phyloP scores from a whole-genome alignment of 2,888 invertebrate species.

The Conops quadrifasciatus region DNA sequence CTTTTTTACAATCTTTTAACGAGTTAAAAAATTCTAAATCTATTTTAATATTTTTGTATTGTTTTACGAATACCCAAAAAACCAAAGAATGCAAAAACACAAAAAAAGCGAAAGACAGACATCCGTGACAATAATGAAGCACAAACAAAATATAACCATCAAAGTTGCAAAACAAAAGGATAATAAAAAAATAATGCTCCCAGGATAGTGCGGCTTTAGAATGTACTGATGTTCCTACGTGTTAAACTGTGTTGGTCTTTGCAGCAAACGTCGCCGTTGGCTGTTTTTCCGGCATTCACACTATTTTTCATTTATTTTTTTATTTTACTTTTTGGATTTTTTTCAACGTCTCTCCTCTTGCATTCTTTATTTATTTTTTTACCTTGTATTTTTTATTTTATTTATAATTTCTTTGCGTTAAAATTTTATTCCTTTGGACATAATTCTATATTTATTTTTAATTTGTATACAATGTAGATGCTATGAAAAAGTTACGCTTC shows the following conservation, averaged over 20 bases:
- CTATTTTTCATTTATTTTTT: conserved; percentile 11
- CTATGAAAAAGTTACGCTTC: conserved; percentile 21
- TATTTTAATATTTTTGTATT: too few relatives aligned
- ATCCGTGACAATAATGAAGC: background rate
- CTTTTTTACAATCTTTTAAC: too few relatives aligned
- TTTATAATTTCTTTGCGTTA: conserved; percentile 5
- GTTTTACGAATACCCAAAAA: too few relatives aligned
- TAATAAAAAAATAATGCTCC: conserved; percentile 30
- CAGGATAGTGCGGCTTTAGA: conserved; percentile 31
- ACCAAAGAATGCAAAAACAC: conserved; percentile 6
- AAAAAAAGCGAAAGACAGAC: background rate
- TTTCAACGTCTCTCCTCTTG: background rate
- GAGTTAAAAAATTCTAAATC: too few relatives aligned
- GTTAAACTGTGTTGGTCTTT: conserved; percentile 22
- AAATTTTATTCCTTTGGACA: conserved; percentile 20
- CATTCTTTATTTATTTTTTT: background rate
- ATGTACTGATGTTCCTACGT: conserved; percentile 30
- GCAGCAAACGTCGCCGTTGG: background rate
- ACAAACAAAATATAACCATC: background rate
- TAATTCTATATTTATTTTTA: conserved; percentile 21
- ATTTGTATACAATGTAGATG: conserved; percentile 7
- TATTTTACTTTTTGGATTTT: background rate
- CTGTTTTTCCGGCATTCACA: background rate
- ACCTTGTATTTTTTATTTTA: background rate
- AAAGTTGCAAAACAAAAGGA: conserved; percentile 7